Base-by-base conservation (phyloP, 2,113 vertebrate genomes). In the Acanthisitta chloris region DNA sequence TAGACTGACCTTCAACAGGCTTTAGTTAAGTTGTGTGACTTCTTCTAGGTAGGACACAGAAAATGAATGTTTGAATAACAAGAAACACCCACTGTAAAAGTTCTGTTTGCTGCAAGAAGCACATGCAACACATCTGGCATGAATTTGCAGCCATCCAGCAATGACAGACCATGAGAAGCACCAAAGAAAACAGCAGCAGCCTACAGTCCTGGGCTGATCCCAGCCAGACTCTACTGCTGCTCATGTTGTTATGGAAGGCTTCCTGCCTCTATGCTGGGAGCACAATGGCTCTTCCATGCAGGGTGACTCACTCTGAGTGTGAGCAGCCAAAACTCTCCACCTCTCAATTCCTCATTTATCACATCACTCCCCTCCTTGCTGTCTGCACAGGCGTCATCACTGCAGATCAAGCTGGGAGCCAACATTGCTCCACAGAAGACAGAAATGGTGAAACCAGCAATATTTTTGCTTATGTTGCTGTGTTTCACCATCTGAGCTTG, bases 311-410 rank as follows among this genome's bases (percentile, higher is more conserved):
- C 23, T 8, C 17, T 17, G 51, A 71, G 54, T 2, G 6, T 15
- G 29, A 80, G 67, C 33, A 94, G 86, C 92, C 94, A 94, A 86
- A 77, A 2, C 19, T 93, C 88, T 64, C 86, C 88, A 83, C 45
- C 92, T 86, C 82, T 46, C 34, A 19, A 0, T 25, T 52, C 67
- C 76, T 90, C 82, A 86, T 93, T 92, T 73, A 78, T 95, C 92
- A 90, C 42, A 8, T 26, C 66, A 67, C 88, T 86, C 33, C 71
- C 80, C 33, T 97, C 36, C 81, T 14, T 26, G 36, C 85, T 86
- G 82, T 86, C 85, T 34, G 85, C 74, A 57, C 31, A 4, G 43
- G 73, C 29, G 0, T 81, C 90, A 64, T 43, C 64, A 33, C 67
- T n/a, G 8, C 48, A 26, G 66, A 66, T 18, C 26, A 9, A 62